Evolutionary conservation across 2,797 vertebrate genomes (phyloP).

Genomic region (Myotis myotis): DNA sequence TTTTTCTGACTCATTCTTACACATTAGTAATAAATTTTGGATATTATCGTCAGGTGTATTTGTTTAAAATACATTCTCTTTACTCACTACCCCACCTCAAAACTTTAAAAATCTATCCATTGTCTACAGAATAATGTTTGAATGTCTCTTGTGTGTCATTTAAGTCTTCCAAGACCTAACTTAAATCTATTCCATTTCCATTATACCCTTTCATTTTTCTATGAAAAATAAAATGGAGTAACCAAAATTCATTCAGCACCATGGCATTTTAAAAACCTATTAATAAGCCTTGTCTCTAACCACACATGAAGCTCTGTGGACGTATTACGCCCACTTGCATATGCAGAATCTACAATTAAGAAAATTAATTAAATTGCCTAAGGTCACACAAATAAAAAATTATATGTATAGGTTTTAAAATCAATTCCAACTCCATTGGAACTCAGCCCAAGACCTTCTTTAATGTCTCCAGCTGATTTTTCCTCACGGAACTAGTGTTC

Average conservation of each 20-base stretch:
- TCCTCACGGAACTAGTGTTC: not conserved
- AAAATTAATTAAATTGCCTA: not conserved
- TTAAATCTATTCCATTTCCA: not conserved
- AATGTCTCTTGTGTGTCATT: not conserved
- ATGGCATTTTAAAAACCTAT: not conserved
- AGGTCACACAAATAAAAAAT: not conserved
- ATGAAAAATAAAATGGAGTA: not conserved
- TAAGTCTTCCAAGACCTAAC: not conserved
- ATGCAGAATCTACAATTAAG: not conserved
- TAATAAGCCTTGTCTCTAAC: not conserved
- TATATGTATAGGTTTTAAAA: not conserved
- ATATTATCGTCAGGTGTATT: not conserved
- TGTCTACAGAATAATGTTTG: not conserved
- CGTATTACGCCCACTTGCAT: not conserved
- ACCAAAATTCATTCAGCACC: not conserved
- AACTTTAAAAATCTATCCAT: not conserved
- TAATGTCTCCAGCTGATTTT: not conserved
- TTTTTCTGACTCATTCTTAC: not conserved
- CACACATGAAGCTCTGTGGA: not conserved
- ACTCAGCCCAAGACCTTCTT: not conserved
- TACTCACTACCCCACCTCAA: not conserved
- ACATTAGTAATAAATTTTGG: not conserved
- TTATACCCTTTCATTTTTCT: not conserved
- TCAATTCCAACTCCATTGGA: not conserved
- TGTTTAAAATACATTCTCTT: constrained; percentile 17